Evolutionary conservation across 2,797 vertebrate species (phyloP), one percentile per base, ranked within the genome.

Genomic region (Girardinus metallicus): DNA sequence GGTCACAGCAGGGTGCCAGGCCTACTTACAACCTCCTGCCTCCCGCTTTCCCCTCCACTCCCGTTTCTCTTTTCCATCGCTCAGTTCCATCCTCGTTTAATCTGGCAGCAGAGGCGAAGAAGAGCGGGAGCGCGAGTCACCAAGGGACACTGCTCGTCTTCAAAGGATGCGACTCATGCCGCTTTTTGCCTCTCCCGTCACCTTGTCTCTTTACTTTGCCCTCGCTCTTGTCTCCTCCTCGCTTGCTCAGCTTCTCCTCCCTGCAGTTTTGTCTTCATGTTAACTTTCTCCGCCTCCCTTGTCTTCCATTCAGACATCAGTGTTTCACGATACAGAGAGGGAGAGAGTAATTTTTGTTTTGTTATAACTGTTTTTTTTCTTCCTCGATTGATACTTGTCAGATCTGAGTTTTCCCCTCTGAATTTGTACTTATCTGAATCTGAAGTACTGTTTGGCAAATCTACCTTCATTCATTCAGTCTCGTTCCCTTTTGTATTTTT

Each of bases 1-100:
- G 91, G 91, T 92, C 91, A 90, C 94, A 94, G 93, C 93, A 89
- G 91, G 94, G 92, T 83, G 92, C 89, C 86, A 82, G 91, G 88
- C 93, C 93, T 93, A 87, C 87, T 93, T 91, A 82, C 91, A 86
- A 66, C 85, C 80, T 85, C 80, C 82, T 80, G 43, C 73, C 74
- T 75, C 83, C 86, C 79, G 80, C 66, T 75, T 76, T 86, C 75
- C 88, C 68, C 81, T 87, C 78, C n/a, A 47, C 79, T 86, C 84
- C 83, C 29, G 73, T 82, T 81, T 84, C 80, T 84, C 83, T 82
- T 85, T 79, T 83, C 87, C 82, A 57, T 86, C 75, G 29, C 87
- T 89, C 85, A 75, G 86, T 83, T 89, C 87, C 85, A 81, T 82
- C 83, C 81, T 88, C 70, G 84, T 93, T 93, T 93, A 92, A 93